Percentiles rank a stretch among this genome's conserved stretches.
Evolutionary conservation across 64 coral and sea anemone genomes (phyloP).

Genomic region (Hydrozoanthus tunicans): DNA sequence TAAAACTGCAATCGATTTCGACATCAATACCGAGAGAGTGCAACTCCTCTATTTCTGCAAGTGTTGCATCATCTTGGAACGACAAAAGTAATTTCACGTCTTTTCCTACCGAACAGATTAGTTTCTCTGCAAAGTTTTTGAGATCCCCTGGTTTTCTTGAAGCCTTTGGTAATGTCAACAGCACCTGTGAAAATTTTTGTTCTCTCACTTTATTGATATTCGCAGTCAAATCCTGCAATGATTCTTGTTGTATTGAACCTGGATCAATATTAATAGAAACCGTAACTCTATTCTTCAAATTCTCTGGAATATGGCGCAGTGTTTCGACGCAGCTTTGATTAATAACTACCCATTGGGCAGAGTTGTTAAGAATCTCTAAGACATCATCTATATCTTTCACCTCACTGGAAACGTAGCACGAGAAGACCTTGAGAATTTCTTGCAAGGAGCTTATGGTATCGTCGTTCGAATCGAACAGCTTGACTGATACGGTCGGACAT

Average conservation of each 20-base stretch:
- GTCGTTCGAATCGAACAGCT: constrained; percentile 10
- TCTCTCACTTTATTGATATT: constrained; percentile 38
- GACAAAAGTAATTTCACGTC: constrained; percentile 40
- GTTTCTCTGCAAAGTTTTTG: background rate
- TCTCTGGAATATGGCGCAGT: constrained; percentile 6
- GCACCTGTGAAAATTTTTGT: background rate
- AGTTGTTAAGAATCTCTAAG: constrained; percentile 43
- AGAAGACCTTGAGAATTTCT: constrained; percentile 9
- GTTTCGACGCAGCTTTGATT: background rate
- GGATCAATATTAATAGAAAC: background rate
- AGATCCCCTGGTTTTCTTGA: constrained; percentile 24
- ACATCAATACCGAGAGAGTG: constrained; percentile 51
- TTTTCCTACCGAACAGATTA: constrained; percentile 22
- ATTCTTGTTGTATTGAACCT: constrained; percentile 4
- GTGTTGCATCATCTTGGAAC: background rate
- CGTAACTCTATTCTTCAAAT: constrained; percentile 15
- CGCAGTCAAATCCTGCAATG: background rate
- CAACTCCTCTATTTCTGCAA: constrained; percentile 29
- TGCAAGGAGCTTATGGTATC: constrained; percentile 25
- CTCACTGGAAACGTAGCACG: constrained; percentile 18
- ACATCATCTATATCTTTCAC: constrained; percentile 1
- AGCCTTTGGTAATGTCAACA: background rate
- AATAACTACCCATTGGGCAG: constrained; percentile 28
- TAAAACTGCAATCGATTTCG: constrained; percentile 19
- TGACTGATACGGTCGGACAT: constrained; percentile 43